Conservation (phyloP, 2,888 invertebrate species). For the Drosophila macrospina region DNA sequence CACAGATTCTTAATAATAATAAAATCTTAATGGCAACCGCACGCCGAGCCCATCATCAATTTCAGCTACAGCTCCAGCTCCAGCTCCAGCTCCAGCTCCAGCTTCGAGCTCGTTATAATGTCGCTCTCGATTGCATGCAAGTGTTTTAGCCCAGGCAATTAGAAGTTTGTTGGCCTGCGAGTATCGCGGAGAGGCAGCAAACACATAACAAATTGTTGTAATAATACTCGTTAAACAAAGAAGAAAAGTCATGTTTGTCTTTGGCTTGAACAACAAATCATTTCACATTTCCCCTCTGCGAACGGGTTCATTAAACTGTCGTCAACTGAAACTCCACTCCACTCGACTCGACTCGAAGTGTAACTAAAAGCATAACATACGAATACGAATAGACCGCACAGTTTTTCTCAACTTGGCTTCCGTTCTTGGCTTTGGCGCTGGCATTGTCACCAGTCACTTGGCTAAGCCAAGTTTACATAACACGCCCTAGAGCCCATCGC, state of each 20-base stretch:
- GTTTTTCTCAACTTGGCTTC: conserved; percentile 58
- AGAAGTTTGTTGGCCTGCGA: conserved; percentile 75
- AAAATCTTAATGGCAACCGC: conserved; percentile 60
- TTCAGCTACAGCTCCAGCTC: conserved; percentile 21
- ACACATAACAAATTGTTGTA: conserved; percentile 69
- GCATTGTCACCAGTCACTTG: conserved; percentile 63
- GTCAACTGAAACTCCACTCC: conserved; percentile 46
- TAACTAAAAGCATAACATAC: conserved; percentile 51
- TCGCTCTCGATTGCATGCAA: conserved; percentile 69
- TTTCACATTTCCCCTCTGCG: conserved; percentile 60
- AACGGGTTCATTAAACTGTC: conserved; percentile 81
- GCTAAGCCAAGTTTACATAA: conserved; percentile 45
- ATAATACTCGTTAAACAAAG: conserved; percentile 60
- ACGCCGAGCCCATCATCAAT: conserved; percentile 37
- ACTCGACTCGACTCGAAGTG: conserved; percentile 51
- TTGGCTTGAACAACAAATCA: conserved; percentile 70
- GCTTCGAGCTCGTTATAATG: conserved; percentile 43
- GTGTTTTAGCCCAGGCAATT: conserved; percentile 61
- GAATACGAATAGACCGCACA: conserved; percentile 38
- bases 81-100: conserved; percentile 30
- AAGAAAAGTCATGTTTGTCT: conserved; percentile 58
- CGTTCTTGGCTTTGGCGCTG: conserved; percentile 69
- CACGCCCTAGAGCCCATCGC: conserved; percentile 8
- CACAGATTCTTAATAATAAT: conserved; percentile 49
- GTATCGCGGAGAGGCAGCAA: conserved; percentile 20